phyloP scores from a whole-genome alignment of 2,113 vertebrate species.

The Pseudorhombus dupliciocellatus region DNA sequence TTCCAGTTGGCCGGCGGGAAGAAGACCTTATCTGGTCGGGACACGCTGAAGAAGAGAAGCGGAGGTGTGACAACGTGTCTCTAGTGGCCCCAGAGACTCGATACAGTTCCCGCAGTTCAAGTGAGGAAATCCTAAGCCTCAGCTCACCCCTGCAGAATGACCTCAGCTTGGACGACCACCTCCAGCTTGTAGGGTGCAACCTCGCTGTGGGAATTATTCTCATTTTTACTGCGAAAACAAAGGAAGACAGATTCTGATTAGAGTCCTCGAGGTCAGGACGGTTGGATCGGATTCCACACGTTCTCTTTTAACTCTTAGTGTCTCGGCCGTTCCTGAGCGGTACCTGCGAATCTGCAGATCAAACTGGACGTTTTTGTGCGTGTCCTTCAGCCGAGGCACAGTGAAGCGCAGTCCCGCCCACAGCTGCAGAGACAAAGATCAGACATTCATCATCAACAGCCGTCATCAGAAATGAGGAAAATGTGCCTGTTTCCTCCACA shows the following conservation, averaged over 20 bases:
- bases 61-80: no score
- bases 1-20: constrained; percentile 86
- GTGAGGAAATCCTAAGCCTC: constrained; percentile 37
- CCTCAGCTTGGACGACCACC: constrained; percentile 84
- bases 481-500: no score
- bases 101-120: constrained; percentile 4
- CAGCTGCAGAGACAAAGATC: constrained; percentile 75
- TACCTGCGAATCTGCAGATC: constrained; percentile 93
- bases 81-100: no score
- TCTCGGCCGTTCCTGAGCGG: neutral
- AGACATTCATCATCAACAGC: neutral
- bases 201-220: constrained; percentile 93
- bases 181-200: constrained; percentile 82
- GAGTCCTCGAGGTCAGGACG: neutral
- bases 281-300: neutral
- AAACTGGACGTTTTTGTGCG: constrained; percentile 87
- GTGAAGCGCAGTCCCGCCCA: constrained; percentile 91
- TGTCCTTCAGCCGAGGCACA: constrained; percentile 85
- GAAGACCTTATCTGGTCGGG: constrained; percentile 87
- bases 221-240: constrained; percentile 87
- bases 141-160: constrained; percentile 88
- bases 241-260: constrained; percentile 33
- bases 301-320: neutral
- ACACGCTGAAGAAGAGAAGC: constrained; percentile 79
- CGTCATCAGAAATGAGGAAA: neutral